Base-by-base conservation (phyloP, 1,140 invertebrate species). In the Caligus rogercresseyi region DNA sequence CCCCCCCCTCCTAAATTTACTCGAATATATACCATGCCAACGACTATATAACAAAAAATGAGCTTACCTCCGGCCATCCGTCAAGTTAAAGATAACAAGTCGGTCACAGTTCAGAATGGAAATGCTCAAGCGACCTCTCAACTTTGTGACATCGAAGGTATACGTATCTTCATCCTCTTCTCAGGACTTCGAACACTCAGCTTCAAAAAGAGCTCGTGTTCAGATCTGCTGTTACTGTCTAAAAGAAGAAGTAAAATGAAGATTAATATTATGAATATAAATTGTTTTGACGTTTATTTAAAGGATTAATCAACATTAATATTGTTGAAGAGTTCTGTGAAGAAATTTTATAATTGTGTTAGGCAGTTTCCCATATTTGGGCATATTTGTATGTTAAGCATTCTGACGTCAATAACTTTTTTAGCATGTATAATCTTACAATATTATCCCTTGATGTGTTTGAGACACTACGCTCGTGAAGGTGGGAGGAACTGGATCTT, bases 1-100 rank as follows among this genome's bases (percentile, higher is more conserved):
- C n/a, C n/a, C n/a, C n/a, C 7, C 31, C 31, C 31, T 11, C n/a
- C 31, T 43, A 43, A n/a, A 11, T 43, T n/a, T 43, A n/a, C n/a
- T 43, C n/a, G 31, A 43, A 43, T 43, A 7, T 43, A 11, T 43
- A 43, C 7, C n/a, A 43, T 11, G 7, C 7, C 31, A 43, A 43
- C 31, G n/a, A 43, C 31, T 11, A 43, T 43, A 11, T 11, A 43
- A 43, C 31, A 43, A 43, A 43, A 11, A n/a, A n/a, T 43, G 7
- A 43, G 31, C 31, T 43, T 2, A 56, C 54, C 54, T 56, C 54
- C 2, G 54, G 54, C 54, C 54, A 63, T 58, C 20, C 23, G 19
- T 23, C 54, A 11, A 61, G 26, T 25, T 54, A 26, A 59, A 7
- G 13, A 59, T 59, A 7, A 24, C 18, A 19, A 24, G 18, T 25